Evolutionary conservation across 2,797 vertebrate genomes (phyloP), one percentile per base, ranked within the genome.

Genomic region (Thunnus albacares): DNA sequence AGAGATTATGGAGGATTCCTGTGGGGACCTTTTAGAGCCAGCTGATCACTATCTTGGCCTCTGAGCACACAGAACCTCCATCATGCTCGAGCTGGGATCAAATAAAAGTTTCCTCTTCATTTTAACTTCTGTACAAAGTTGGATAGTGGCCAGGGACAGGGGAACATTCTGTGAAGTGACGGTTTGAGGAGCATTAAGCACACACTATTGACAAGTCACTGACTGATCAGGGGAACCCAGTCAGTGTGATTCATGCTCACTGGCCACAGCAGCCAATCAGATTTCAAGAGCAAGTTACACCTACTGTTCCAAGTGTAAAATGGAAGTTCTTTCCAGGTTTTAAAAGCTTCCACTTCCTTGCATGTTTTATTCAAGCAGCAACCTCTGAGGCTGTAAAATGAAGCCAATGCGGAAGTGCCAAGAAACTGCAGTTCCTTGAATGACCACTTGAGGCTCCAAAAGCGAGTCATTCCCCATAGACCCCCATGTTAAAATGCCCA

Each of bases 31-130:
- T 86, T 86, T 69, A 80, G 71, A 83, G 84, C 49, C 53, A 67
- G 71, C 75, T 83, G 89, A 90, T 89, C 76, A 75, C 57, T 88
- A 87, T 89, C 87, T 58, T 20, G 57, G 83, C 83, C 80, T 59
- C 49, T 60, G 65, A 78, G 75, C 77, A 62, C 69, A 74, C 73
- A 82, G 60, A 82, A 66, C 18, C 71, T 79, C 80, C 59, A 81
- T 79, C 71, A 56, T 59, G 53, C 58, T 69, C 11, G 24, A 69
- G 59, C 68, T 17, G 13, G 47, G 72, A 89, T 85, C 72, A 84
- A 85, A 83, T 86, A 73, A 84, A 90, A 90, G 74, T 87, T 89
- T 84, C 70, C 60, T 56, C 73, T 77, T 83, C 57, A 75, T 89
- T 85, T 85, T 45, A 84, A 84, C 79, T 84, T 73, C 66, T 67